phyloP scores from a whole-genome alignment of 2,113 vertebrate genomes.

The Sylvietta virens region DNA sequence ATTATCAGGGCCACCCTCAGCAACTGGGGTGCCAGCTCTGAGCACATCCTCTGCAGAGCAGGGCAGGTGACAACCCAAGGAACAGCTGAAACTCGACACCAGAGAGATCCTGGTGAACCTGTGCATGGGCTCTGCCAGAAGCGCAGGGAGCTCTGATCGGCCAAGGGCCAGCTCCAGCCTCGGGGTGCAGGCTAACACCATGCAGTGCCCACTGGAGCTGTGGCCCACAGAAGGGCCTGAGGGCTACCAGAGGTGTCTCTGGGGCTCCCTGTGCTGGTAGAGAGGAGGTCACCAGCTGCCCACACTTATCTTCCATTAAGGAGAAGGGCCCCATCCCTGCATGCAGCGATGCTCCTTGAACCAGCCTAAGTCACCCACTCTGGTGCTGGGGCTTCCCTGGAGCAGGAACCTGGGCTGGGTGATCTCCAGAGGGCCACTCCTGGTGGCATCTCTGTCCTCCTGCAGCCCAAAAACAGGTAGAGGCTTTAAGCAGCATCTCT shows the following conservation, averaged over 20 bases:
- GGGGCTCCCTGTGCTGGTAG: neutral
- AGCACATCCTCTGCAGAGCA: neutral
- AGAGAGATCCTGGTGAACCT: neutral
- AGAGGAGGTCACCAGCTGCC: neutral
- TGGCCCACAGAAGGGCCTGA: neutral
- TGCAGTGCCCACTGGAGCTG: neutral
- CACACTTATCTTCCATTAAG: rapidly evolving
- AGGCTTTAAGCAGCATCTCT: neutral
- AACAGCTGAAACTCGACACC: neutral
- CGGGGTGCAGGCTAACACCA: too few species aligned
- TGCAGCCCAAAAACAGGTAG: neutral
- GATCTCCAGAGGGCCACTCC: neutral
- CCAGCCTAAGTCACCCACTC: rapidly evolving
- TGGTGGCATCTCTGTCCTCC: neutral
- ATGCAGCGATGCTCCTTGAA: neutral
- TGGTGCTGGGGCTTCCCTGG: neutral
- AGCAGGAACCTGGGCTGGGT: neutral
- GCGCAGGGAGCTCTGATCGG: neutral
- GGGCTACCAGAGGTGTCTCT: neutral
- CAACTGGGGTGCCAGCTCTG: rapidly evolving
- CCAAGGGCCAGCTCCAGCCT: neutral
- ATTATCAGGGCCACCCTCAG: neutral
- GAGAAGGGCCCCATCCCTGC: neutral
- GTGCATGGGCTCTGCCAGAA: neutral
- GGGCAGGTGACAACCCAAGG: neutral